Percentiles rank a stretch among this genome's conserved stretches.
These are phyloP conservation scores for Capitella teleta DNA, from an alignment of 1,140 invertebrate species.

Conservation along the genomic window DNA sequence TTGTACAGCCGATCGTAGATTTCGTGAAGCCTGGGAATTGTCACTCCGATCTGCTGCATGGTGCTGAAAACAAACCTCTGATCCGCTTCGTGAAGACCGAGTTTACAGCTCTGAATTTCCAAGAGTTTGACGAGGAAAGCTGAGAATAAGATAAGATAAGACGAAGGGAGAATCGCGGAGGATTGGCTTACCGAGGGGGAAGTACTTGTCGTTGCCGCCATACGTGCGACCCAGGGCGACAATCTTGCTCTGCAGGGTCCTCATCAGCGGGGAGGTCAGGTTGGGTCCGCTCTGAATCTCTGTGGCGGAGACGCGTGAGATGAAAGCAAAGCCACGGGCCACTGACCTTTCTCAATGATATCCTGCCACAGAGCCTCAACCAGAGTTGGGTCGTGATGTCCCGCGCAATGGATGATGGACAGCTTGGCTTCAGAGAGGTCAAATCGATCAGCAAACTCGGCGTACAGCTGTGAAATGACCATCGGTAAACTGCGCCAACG, in stretches of 20 bases:
- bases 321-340: background rate
- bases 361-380: constrained; percentile 48
- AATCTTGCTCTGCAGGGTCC: constrained; percentile 40
- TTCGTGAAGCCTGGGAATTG: constrained; percentile 38
- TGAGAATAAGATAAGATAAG: constrained; percentile 18
- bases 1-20: constrained; percentile 45
- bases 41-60: constrained; percentile 40
- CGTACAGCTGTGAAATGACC: constrained; percentile 52
- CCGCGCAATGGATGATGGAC: constrained; percentile 48
- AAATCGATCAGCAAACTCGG: constrained; percentile 46
- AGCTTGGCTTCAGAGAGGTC: constrained; percentile 46
- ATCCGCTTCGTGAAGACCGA: constrained; percentile 26
- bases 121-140: constrained; percentile 44
- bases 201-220: constrained; percentile 44
- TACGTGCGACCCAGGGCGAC: constrained; percentile 42
- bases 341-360: constrained; percentile 48
- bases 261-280: constrained; percentile 19
- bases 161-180: constrained; percentile 2
- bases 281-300: background rate
- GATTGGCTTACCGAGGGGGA: constrained; percentile 41
- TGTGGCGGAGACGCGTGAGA: background rate
- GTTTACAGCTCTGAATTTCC: constrained; percentile 36
- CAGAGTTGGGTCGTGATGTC: constrained; percentile 43
- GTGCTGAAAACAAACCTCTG: constrained; percentile 39
- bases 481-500: background rate